Evolutionary conservation across 2,113 vertebrate genomes (phyloP), one percentile per base, ranked within the genome.

Genomic region (Corydoras maculifer): DNA sequence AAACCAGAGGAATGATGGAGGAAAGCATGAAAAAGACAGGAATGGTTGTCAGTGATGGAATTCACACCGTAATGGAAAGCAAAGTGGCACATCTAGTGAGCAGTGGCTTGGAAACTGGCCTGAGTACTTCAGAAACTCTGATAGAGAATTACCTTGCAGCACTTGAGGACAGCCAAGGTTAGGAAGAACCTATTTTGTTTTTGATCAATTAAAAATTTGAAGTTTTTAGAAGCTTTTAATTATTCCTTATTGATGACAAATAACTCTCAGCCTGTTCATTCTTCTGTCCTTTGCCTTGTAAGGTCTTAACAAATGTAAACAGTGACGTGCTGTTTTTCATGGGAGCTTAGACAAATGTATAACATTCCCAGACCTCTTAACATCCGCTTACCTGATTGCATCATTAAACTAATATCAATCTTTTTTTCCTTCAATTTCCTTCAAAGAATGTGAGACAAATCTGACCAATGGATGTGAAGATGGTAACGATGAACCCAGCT

Each of bases 131-230:
- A 0, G 95, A 98, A 84, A 86, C 78, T 3, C 84, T 98, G 75
- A 87, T 98, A 78, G 95, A 98, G 69, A 92, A 90, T 57, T 97
- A 94, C 61, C 87, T 98, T 8, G 94, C 95, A 31, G 84, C 91
- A 80, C 90, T 91, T 0, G 88, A 94, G 78, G 90, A 91, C 18
- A 92, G 94, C 49, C 75, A 92, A 71, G 93, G 96, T 98, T 43
- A 43, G 35, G 7, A 43, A 43, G 87, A 92, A 18, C 25, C 55
- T 43, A 43, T 43, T 43, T 7, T 25, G 8, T 49, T 72, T 50
- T 18, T 25, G 35, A 43, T 43, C 1, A 43, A 43, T 43, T 8
- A 43, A 43, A 43, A 43, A 43, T 43, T 43, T 43, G 35, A 43
- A 4, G 35, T 43, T 43, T 43, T 43, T 8, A 43, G 7, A 43